Percentiles rank a stretch among this genome's conserved stretches.
Evolutionary conservation across 2,113 vertebrate species (phyloP).

Genomic region (Chaetorhynchus papuensis): DNA sequence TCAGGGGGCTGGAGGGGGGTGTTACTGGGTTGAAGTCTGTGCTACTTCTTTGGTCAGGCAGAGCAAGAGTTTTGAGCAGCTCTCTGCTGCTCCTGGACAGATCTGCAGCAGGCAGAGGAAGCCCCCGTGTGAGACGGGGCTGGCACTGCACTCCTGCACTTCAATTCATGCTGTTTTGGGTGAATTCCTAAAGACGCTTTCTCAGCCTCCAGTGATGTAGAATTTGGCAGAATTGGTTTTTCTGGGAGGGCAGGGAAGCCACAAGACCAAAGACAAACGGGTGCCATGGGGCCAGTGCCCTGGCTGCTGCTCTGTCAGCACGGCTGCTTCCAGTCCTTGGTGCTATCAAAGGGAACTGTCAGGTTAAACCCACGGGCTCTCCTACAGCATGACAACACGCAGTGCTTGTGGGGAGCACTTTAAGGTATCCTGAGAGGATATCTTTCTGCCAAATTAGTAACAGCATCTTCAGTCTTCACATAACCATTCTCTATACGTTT

Average conservation of each 20-base stretch:
- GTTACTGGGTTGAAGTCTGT: neutral
- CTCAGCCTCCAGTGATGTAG: neutral
- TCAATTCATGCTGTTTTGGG: neutral
- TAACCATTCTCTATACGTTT: conserved; percentile 74
- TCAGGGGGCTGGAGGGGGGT: neutral
- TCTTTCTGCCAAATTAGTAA: conserved; percentile 58
- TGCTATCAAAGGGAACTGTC: conserved; percentile 10
- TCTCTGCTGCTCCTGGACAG: conserved; percentile 11
- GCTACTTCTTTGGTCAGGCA: conserved; percentile 69
- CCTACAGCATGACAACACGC: neutral
- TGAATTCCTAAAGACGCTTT: neutral
- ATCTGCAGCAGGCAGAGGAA: neutral
- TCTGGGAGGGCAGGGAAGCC: neutral
- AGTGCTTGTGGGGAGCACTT: conserved; percentile 61
- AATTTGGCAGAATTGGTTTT: neutral
- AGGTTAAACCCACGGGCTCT: neutral
- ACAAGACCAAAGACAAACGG: neutral
- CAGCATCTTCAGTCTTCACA: conserved; percentile 65
- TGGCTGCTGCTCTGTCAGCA: conserved; percentile 15
- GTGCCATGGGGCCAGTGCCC: neutral
- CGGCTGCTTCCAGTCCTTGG: conserved; percentile 22
- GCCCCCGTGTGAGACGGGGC: neutral
- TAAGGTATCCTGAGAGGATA: conserved; percentile 73
- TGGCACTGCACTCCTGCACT: neutral
- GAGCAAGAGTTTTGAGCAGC: conserved; percentile 27